These are phyloP conservation scores for Arrhopalites spinosus DNA, from an alignment of 2,888 invertebrate species.

Conservation along the genomic window DNA sequence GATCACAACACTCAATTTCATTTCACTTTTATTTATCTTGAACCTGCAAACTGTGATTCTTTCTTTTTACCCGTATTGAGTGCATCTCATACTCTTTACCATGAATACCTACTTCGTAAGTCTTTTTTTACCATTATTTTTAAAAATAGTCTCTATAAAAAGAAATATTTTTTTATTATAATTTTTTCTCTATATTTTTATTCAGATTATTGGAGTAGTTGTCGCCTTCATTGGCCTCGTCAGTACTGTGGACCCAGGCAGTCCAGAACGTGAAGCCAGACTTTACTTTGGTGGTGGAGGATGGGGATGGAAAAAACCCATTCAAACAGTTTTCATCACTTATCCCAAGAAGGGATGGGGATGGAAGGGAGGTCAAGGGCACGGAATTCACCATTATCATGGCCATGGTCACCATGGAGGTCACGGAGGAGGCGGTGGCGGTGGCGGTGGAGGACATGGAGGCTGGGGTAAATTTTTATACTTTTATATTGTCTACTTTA, in stretches of 20 bases:
- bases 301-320: conserved; percentile 39
- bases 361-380: conserved; percentile 39
- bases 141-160: background rate
- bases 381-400: conserved; percentile 39
- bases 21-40: conserved; percentile 53
- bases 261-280: conserved; percentile 10
- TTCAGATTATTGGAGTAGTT: conserved; percentile 47
- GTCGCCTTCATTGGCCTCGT: conserved; percentile 41
- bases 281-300: conserved; percentile 42
- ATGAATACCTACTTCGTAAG: conserved; percentile 41
- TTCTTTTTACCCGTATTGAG: conserved; percentile 10
- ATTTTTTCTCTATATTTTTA: background rate
- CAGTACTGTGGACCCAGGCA: conserved; percentile 16
- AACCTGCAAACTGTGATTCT: conserved; percentile 31
- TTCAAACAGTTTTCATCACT: conserved; percentile 46
- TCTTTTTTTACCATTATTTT: background rate
- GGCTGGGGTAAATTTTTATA: background rate
- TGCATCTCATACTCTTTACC: conserved; percentile 20
- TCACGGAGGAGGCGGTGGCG: conserved; percentile 20
- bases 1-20: conserved; percentile 50
- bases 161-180: background rate
- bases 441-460: conserved; percentile 19
- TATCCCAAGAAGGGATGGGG: conserved; percentile 46
- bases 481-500: no score
- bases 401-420: conserved; percentile 28